A percentile compares a stretch with the other conserved stretches of the same genome.
Conservation (phyloP, 1,140 invertebrate species). For the Hesperophylax magnus region DNA sequence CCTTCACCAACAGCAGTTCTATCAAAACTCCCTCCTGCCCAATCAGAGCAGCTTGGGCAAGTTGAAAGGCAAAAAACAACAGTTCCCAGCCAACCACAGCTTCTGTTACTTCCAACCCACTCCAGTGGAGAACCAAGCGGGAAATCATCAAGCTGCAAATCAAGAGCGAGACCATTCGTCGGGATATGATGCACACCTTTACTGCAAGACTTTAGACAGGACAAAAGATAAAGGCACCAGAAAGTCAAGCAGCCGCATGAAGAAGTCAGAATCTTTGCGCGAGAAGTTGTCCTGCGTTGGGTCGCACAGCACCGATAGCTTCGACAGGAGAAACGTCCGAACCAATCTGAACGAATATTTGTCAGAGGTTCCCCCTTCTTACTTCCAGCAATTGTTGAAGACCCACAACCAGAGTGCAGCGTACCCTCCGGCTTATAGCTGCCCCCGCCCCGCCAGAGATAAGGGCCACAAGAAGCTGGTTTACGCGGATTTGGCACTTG, state of each 20-base stretch:
- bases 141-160: slow-evolving; percentile 62
- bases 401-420: slow-evolving; percentile 68
- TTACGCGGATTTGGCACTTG: slow-evolving; percentile 70
- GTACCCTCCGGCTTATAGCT: slow-evolving; percentile 62
- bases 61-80: slow-evolving; percentile 71
- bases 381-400: slow-evolving; percentile 66
- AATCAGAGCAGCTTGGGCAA: slow-evolving; percentile 66
- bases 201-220: slow-evolving; percentile 69
- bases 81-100: slow-evolving; percentile 76
- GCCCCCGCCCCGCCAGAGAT: slow-evolving; percentile 61
- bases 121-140: slow-evolving; percentile 61
- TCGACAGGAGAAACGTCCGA: slow-evolving; percentile 70
- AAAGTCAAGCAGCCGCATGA: slow-evolving; percentile 63
- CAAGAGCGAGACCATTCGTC: slow-evolving; percentile 63
- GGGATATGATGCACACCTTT: slow-evolving; percentile 64
- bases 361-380: slow-evolving; percentile 61
- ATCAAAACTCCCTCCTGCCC: slow-evolving; percentile 67
- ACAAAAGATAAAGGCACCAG: slow-evolving; percentile 66
- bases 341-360: slow-evolving; percentile 66
- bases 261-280: slow-evolving; percentile 68
- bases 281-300: slow-evolving; percentile 70
- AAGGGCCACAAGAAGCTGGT: slow-evolving; percentile 67
- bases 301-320: slow-evolving; percentile 61
- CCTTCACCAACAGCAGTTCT: slow-evolving; percentile 69
- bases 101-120: slow-evolving; percentile 77